A percentile compares a stretch with the other conserved stretches of the same genome.
Conservation (phyloP, 2,113 vertebrate species). For the Mixornis gularis region DNA sequence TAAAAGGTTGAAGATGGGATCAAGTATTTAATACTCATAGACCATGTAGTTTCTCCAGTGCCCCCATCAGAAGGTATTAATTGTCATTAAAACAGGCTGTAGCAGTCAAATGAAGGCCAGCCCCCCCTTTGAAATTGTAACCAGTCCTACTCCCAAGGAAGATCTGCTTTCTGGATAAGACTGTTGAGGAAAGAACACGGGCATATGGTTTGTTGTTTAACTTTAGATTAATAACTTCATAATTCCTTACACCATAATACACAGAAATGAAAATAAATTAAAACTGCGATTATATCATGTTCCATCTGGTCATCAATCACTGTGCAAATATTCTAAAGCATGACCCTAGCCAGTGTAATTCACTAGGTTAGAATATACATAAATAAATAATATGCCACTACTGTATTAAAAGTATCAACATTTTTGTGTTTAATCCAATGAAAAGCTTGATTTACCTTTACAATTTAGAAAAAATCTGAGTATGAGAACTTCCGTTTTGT, state of each 20-base stretch:
- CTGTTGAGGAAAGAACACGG: neutral
- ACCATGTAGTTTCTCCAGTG: neutral
- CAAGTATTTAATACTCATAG: neutral
- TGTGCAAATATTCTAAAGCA: neutral
- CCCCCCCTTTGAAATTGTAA: neutral
- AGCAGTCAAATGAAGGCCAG: neutral
- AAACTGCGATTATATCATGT: neutral
- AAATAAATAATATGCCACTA: neutral
- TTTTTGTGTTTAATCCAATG: neutral
- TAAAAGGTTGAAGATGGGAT: neutral
- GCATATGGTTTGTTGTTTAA: neutral
- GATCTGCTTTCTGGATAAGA: neutral
- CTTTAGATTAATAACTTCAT: neutral
- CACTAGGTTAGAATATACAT: neutral
- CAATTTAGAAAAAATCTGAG: neutral
- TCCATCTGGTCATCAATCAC: neutral
- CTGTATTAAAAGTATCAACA: neutral
- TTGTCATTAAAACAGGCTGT: neutral
- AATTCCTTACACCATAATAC: neutral
- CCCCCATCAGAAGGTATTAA: neutral
- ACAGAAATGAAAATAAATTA: neutral
- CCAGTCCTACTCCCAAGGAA: neutral
- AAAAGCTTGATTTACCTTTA: neutral
- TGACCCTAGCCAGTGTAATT: neutral
- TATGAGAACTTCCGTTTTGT: neutral